Conservation (phyloP, 2,888 invertebrate genomes). For the Heliconius ismenius region DNA sequence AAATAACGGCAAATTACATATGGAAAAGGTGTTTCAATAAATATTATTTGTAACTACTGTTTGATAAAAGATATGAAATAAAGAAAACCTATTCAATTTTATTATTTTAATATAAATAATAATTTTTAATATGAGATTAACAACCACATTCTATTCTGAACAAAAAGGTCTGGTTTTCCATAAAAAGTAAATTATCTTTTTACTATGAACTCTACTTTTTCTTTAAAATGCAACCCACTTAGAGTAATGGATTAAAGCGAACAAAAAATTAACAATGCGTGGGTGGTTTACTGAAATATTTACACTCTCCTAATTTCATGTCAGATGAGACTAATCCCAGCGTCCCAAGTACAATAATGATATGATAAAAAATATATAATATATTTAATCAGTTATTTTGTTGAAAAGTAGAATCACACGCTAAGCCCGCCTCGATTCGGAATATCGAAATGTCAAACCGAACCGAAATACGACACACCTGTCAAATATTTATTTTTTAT, state of each 20-base stretch:
- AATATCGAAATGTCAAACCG: constrained; percentile 74
- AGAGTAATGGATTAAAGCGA: constrained; percentile 25
- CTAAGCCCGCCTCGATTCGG: constrained; percentile 65
- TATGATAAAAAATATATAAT: constrained; percentile 39
- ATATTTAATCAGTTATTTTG: constrained; percentile 42
- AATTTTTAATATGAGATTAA: not conserved
- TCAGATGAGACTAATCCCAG: constrained; percentile 54
- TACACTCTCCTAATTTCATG: constrained; percentile 34
- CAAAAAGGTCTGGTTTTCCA: not conserved
- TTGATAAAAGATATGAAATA: no score
- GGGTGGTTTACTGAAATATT: constrained; percentile 32
- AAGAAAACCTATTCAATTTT: no score
- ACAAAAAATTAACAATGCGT: constrained; percentile 28
- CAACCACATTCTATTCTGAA: not conserved
- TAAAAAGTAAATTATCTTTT: constrained; percentile 6
- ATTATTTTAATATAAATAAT: not conserved
- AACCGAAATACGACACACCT: constrained; percentile 76
- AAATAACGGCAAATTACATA: not conserved
- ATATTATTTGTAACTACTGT: not conserved
- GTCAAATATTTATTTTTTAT: constrained; percentile 64
- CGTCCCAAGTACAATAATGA: constrained; percentile 53
- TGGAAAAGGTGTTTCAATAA: not conserved
- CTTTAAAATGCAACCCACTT: constrained; percentile 10
- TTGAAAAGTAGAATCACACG: constrained; percentile 66
- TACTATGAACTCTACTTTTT: not conserved